phyloP scores from a whole-genome alignment of 2,888 invertebrate genomes.

The Diabrotica balteata region DNA sequence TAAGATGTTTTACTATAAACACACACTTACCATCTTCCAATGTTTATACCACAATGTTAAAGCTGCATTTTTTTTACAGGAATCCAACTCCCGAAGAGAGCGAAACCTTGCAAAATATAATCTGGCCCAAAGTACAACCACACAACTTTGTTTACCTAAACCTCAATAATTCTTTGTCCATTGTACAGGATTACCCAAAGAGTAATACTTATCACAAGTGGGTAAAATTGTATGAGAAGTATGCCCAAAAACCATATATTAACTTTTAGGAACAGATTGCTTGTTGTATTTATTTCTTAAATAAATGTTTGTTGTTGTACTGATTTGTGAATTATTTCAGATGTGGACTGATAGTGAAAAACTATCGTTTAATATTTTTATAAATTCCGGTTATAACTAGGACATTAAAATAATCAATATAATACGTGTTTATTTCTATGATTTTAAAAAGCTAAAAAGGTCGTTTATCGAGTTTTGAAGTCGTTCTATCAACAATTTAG shows the following conservation, averaged over 20 bases:
- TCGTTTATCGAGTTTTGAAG: no score
- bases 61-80: slow-evolving; percentile 22
- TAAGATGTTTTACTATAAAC: neutral
- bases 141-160: slow-evolving; percentile 33
- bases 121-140: slow-evolving; percentile 36
- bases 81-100: slow-evolving; percentile 33
- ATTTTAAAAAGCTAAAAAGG: no score
- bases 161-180: slow-evolving; percentile 32
- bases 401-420: no score
- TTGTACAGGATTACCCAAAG: slow-evolving; percentile 35
- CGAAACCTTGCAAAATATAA: slow-evolving; percentile 29
- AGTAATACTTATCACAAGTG: slow-evolving; percentile 29
- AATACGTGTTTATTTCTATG: no score
- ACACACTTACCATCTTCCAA: neutral
- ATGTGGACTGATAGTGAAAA: no score
- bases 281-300: no score
- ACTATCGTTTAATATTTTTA: no score
- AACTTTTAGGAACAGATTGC: slow-evolving; percentile 13
- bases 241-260: slow-evolving; percentile 22
- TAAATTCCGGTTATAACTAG: no score
- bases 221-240: slow-evolving; percentile 23
- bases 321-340: no score
- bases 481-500: no score
- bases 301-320: no score
- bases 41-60: neutral